Base-by-base conservation (phyloP, 2,113 vertebrate species). In the Pan paniscus region DNA sequence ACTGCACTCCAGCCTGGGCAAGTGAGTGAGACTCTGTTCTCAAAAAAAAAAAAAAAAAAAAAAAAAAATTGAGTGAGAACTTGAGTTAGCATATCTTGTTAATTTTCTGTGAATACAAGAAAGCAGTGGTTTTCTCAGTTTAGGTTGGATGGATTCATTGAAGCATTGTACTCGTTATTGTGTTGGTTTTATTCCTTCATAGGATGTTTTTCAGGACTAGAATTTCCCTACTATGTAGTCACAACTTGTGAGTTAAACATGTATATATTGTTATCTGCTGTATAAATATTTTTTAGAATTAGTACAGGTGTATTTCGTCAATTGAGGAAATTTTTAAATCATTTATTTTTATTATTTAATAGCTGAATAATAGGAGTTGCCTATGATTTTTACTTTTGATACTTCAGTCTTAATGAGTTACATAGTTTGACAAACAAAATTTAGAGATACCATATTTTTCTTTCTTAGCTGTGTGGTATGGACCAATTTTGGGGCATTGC, bases 401-500 rank as follows among this genome's bases (percentile, higher is more conserved):
- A 80, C 8, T 85, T 86, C 8, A 84, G 17, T 57, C 14, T 93
- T 93, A 7, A 7, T 84, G 9, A 38, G 64, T 76, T 94, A 55
- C 12, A 55, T 93, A 27, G n/a, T 84, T 93, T 91, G 38, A 88
- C 20, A 90, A 8, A 88, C 30, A 92, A 76, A 81, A 89, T 93
- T 93, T 89, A 84, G 67, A 89, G 25, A 23, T 93, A 14, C 61
- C 25, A 6, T 76, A 6, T 96, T 97, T 97, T 73, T 97, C 38
- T 97, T 96, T 90, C 94, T 2, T 98, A 99, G 99, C 96, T 99
- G 94, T 99, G 99, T 98, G 99, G 99, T 93, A 99, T 99, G 99
- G 99, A 99, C 98, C 99, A 99, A 78, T 99, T 99, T 97, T 99
- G 99, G 99, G 99, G 99, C 12, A 99, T 99, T 96, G 99, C 99